Percentiles rank a stretch among this genome's conserved stretches.
Conservation (phyloP, 2,113 vertebrate species). For the Acrocephalus arundinaceus region DNA sequence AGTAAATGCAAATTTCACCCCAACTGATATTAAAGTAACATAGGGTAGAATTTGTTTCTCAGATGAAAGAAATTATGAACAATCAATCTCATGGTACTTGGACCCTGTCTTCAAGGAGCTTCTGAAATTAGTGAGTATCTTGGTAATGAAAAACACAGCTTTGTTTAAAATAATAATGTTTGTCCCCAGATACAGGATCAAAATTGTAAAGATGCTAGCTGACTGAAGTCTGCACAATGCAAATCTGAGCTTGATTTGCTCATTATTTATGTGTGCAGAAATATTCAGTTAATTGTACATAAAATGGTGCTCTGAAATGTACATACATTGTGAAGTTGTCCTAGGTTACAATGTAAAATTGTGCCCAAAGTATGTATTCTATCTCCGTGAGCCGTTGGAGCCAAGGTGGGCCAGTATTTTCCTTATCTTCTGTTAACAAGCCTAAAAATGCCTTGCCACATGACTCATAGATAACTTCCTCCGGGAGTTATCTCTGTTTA, state of each 20-base stretch:
- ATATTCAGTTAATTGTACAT: background rate
- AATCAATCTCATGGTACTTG: background rate
- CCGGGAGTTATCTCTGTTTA: too few relatives aligned
- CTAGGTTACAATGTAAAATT: too few relatives aligned
- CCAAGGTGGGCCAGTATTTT: too few relatives aligned
- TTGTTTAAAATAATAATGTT: background rate
- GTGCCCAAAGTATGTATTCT: too few relatives aligned
- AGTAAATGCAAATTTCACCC: background rate
- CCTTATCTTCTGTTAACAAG: too few relatives aligned
- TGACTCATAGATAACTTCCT: too few relatives aligned
- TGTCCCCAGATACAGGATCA: background rate
- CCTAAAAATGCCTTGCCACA: too few relatives aligned
- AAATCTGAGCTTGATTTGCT: background rate
- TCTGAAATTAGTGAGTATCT: background rate
- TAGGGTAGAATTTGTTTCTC: background rate
- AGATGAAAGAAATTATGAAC: background rate
- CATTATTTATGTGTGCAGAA: background rate
- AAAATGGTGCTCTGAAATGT: background rate
- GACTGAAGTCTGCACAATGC: background rate
- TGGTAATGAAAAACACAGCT: background rate
- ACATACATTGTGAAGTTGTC: rapidly evolving
- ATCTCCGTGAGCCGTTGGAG: too few relatives aligned
- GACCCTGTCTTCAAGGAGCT: background rate
- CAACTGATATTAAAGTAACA: background rate
- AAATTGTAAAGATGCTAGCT: background rate